phyloP scores from a whole-genome alignment of 1,140 invertebrate species.

The Bombus vancouverensis region DNA sequence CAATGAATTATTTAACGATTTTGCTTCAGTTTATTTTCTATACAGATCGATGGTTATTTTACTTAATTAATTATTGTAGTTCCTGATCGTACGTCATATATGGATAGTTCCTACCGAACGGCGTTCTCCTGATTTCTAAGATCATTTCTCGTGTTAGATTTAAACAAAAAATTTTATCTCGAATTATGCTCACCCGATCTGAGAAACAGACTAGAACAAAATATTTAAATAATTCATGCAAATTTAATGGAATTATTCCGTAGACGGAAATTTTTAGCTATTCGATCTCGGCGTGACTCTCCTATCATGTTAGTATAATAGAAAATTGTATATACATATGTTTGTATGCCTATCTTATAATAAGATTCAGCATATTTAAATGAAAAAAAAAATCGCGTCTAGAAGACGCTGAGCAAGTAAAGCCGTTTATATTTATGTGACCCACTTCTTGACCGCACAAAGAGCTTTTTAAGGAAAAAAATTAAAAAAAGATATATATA shows the following conservation, averaged over 20 bases:
- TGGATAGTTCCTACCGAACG: conserved; percentile 12
- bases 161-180: neutral
- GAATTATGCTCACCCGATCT: neutral
- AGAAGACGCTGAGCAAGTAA: neutral
- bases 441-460: conserved; percentile 18
- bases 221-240: neutral
- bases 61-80: neutral
- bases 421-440: conserved; percentile 36
- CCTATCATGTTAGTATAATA: conserved; percentile 48
- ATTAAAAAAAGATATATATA: neutral
- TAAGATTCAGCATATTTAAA: conserved; percentile 52
- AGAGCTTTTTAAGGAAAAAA: conserved; percentile 34
- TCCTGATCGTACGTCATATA: neutral
- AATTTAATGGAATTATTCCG: neutral
- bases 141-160: neutral
- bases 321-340: conserved; percentile 40
- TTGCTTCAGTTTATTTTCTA: neutral
- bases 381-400: conserved; percentile 13
- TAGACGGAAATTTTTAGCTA: conserved; percentile 26
- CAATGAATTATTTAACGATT: neutral
- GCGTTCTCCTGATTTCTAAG: neutral
- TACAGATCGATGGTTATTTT: neutral
- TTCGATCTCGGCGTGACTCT: conserved; percentile 48
- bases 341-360: conserved; percentile 44
- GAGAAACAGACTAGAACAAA: neutral